A percentile compares a stretch with the other conserved stretches of the same genome.
phyloP scores from a whole-genome alignment of 2,797 vertebrate species.

The Leptatherina wallacei region DNA sequence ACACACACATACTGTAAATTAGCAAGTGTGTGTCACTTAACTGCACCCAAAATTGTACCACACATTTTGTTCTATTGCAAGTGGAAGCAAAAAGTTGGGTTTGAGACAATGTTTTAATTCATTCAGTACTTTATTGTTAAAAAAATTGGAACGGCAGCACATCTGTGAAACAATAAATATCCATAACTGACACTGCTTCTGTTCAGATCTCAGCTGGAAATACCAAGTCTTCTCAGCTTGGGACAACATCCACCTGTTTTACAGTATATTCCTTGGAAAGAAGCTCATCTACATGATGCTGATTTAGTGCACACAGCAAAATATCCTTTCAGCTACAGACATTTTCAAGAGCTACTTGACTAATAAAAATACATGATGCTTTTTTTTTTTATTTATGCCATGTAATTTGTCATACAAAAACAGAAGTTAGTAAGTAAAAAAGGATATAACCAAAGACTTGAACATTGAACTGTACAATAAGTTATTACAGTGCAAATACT shows the following conservation, averaged over 20 bases:
- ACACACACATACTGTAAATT: neutral
- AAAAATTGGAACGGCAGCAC: conserved; percentile 57
- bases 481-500: conserved; percentile 33
- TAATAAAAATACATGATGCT: conserved; percentile 5
- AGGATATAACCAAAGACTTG: neutral
- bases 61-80: neutral
- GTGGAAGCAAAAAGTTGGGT: neutral
- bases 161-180: conserved; percentile 79
- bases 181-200: conserved; percentile 43
- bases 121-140: conserved; percentile 73
- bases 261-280: conserved; percentile 8
- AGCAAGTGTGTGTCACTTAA: neutral
- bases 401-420: conserved; percentile 22
- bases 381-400: conserved; percentile 5
- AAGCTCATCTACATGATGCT: conserved; percentile 23
- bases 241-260: conserved; percentile 3
- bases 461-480: conserved; percentile 7
- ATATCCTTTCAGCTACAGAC: conserved; percentile 9
- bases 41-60: neutral
- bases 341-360: conserved; percentile 6
- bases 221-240: conserved; percentile 8
- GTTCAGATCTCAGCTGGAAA: conserved; percentile 25
- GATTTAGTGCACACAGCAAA: neutral
- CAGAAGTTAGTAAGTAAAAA: conserved; percentile 27
- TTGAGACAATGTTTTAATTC: conserved; percentile 7